These are phyloP conservation scores for Melipona beecheii DNA, from an alignment of 2,888 invertebrate genomes.

Conservation along the genomic window DNA sequence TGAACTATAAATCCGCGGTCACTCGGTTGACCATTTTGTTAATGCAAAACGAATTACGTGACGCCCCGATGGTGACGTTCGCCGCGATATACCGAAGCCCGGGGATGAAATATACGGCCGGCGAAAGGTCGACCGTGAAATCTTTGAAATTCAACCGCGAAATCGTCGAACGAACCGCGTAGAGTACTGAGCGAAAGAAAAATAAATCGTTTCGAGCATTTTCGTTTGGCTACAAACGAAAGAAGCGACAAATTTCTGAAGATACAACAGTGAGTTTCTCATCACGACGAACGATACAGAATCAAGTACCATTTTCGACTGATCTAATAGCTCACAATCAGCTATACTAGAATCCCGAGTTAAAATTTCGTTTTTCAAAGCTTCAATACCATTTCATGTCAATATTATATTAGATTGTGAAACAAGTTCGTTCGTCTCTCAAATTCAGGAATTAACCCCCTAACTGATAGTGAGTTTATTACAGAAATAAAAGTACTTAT, in stretches of 20 bases:
- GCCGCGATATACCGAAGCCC: conserved; percentile 28
- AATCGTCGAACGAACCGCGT: background rate
- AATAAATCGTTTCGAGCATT: too few species aligned
- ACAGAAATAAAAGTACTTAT: too few species aligned
- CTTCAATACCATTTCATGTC: background rate
- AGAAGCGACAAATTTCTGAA: background rate
- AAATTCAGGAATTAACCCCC: too few species aligned
- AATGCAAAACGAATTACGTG: conserved; percentile 66
- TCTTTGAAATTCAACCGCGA: background rate
- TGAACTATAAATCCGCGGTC: conserved; percentile 58
- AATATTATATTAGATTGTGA: too few species aligned
- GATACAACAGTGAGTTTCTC: background rate
- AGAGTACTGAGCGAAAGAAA: background rate
- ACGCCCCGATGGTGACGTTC: conserved; percentile 2
- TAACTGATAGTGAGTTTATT: too few species aligned
- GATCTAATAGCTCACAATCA: background rate
- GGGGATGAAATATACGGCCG: conserved; percentile 50
- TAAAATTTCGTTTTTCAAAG: background rate
- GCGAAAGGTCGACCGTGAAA: conserved; percentile 4
- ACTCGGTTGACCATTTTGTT: conserved; percentile 57
- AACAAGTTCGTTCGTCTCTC: too few species aligned
- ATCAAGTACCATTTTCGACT: background rate
- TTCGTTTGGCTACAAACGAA: background rate
- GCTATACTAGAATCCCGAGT: background rate
- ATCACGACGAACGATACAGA: background rate